phyloP scores from a whole-genome alignment of 1,140 invertebrate species.

The Meloidogyne chitwoodi region DNA sequence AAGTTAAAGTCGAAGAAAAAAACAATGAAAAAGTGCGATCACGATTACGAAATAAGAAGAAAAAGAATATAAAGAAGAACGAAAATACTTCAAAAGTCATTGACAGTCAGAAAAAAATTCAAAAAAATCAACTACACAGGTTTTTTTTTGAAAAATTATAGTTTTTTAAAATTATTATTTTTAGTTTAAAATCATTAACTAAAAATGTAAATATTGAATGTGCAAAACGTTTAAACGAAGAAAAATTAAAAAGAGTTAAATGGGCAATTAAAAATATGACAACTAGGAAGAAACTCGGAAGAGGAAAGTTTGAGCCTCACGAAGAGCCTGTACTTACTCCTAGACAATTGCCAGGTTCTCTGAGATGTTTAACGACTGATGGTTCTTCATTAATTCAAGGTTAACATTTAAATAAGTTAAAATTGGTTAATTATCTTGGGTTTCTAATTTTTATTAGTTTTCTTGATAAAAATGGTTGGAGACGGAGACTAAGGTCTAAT shows the following conservation, averaged over 20 bases:
- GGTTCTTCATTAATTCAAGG: conserved; percentile 28
- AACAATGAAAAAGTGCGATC: background rate
- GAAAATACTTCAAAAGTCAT: background rate
- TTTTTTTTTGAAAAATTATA: background rate
- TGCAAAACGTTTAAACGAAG: background rate
- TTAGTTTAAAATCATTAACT: conserved; percentile 34
- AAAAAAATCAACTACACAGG: background rate
- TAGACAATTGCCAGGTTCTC: conserved; percentile 15
- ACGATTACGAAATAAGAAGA: background rate
- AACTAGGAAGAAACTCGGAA: conserved; percentile 28
- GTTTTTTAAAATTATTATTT: background rate
- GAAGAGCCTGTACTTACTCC: conserved; percentile 31
- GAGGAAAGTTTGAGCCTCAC: conserved; percentile 34
- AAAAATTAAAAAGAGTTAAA: conserved; percentile 3
- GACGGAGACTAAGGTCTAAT: no score
- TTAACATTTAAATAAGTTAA: background rate
- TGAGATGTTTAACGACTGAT: conserved; percentile 28
- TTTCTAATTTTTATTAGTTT: no score
- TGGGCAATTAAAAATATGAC: conserved; percentile 20
- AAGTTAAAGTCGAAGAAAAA: background rate
- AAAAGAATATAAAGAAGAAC: background rate
- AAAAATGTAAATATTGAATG: conserved; percentile 26
- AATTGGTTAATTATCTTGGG: background rate
- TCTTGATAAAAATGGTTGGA: no score
- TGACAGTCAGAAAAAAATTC: background rate